These are phyloP conservation scores for Dipodomys spectabilis DNA, from an alignment of 2,113 vertebrate genomes.

Conservation along the genomic window DNA sequence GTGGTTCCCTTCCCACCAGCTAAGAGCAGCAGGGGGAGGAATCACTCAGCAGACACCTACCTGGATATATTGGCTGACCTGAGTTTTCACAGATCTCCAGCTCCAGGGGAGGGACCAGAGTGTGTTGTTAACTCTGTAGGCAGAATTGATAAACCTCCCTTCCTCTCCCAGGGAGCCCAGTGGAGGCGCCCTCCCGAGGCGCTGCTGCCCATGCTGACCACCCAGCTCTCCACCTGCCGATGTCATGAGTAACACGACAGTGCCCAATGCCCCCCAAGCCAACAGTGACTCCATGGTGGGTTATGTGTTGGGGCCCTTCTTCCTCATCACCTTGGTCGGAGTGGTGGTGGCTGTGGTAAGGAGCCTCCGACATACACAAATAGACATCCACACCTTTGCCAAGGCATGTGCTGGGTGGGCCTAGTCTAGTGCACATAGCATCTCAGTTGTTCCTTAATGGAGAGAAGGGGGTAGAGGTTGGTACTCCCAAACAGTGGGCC, in stretches of 20 bases:
- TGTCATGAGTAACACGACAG: constrained; percentile 93
- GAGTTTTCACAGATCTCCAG: background rate
- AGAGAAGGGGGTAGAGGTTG: constrained; percentile 6
- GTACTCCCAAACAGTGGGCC: background rate
- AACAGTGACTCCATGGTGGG: constrained; percentile 89
- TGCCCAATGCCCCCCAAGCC: constrained; percentile 84
- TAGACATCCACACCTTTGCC: background rate
- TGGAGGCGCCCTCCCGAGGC: constrained; percentile 70
- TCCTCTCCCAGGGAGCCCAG: constrained; percentile 74
- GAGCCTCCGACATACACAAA: constrained; percentile 7
- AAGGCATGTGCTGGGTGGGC: background rate
- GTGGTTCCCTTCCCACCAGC: background rate
- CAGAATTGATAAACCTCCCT: background rate
- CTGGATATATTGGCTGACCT: background rate
- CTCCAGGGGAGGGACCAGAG: background rate
- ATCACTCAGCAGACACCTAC: background rate
- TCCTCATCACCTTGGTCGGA: constrained; percentile 92
- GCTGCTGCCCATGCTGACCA: constrained; percentile 65
- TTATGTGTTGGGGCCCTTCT: constrained; percentile 93
- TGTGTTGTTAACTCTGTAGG: background rate
- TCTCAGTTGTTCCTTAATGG: background rate
- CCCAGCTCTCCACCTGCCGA: constrained; percentile 7
- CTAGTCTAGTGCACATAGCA: background rate
- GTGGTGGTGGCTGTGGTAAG: constrained; percentile 94
- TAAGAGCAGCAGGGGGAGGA: background rate